A percentile compares a stretch with the other conserved stretches of the same genome.
Evolutionary conservation across 2,113 vertebrate genomes (phyloP).

Genomic region (Limanda limanda): DNA sequence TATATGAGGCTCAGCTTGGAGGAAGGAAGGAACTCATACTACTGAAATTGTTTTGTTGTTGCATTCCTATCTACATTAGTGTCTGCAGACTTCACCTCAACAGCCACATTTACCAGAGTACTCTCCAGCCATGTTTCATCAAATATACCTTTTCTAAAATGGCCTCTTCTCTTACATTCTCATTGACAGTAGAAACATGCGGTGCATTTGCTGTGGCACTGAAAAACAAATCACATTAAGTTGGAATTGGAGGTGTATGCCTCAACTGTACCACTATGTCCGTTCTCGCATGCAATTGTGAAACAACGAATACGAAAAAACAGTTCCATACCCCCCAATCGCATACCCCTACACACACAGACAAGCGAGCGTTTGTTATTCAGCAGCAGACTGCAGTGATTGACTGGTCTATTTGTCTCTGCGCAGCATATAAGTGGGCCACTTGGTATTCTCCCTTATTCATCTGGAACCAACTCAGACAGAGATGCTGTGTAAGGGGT

Average conservation of each 20-base stretch:
- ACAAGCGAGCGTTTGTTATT: conserved; percentile 70
- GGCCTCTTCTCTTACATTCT: conserved; percentile 1
- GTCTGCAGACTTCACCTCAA: neutral
- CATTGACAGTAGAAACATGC: conserved; percentile 14
- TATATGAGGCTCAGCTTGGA: neutral
- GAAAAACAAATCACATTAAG: conserved; percentile 19
- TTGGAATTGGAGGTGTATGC: conserved; percentile 11
- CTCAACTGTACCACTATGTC: conserved; percentile 32
- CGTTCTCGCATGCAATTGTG: conserved; percentile 29
- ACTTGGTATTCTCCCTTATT: conserved; percentile 81
- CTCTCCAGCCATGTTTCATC: neutral
- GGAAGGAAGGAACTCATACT: neutral
- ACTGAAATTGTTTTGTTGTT: neutral
- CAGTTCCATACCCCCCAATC: neutral
- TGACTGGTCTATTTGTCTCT: conserved; percentile 81
- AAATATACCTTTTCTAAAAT: neutral
- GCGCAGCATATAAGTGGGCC: conserved; percentile 76
- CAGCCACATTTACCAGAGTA: neutral
- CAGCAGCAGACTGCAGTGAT: conserved; percentile 70
- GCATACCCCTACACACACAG: conserved; percentile 11
- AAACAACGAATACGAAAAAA: conserved; percentile 35
- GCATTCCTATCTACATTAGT: neutral
- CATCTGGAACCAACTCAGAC: conserved; percentile 73
- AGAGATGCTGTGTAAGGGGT: conserved; percentile 72
- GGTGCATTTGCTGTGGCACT: neutral